Evolutionary conservation across 1,140 invertebrate genomes (phyloP).

Genomic region (Aplysia californica): DNA sequence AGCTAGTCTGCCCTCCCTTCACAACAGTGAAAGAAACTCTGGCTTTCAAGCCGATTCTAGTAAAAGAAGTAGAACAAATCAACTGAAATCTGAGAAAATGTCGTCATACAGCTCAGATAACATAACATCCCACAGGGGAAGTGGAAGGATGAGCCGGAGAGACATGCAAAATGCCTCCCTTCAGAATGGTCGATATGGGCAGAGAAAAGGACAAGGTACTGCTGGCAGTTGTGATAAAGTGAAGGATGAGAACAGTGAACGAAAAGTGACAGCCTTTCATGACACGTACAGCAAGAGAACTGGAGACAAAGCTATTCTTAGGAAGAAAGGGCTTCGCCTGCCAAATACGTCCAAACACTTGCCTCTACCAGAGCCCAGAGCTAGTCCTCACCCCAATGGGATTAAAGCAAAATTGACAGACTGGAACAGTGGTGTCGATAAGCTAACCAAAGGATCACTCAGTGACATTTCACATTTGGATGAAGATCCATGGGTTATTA

Average conservation of each 20-base stretch:
- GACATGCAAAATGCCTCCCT: no score
- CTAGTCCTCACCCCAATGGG: not conserved
- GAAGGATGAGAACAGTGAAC: no score
- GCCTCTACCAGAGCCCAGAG: not conserved
- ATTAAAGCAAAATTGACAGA: conserved; percentile 32
- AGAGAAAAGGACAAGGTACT: not conserved
- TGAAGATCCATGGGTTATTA: conserved; percentile 48
- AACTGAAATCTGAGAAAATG: no score
- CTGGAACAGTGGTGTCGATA: conserved; percentile 39
- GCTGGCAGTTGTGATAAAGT: not conserved
- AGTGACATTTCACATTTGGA: conserved; percentile 30
- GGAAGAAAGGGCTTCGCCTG: conserved; percentile 21
- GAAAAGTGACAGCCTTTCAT: conserved; percentile 42
- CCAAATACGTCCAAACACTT: conserved; percentile 19
- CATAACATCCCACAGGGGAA: no score
- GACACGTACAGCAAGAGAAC: conserved; percentile 39
- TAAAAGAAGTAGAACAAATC: no score
- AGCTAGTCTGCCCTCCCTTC: no score
- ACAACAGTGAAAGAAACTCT: no score
- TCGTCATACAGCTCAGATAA: no score
- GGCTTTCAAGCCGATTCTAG: no score
- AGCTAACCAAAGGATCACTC: conserved; percentile 34
- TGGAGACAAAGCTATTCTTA: conserved; percentile 28
- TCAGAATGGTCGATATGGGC: no score
- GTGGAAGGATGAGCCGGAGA: no score